Evolutionary conservation across 2,113 vertebrate genomes (phyloP), one percentile per base, ranked within the genome.

Genomic region (Platycercus adscitus): DNA sequence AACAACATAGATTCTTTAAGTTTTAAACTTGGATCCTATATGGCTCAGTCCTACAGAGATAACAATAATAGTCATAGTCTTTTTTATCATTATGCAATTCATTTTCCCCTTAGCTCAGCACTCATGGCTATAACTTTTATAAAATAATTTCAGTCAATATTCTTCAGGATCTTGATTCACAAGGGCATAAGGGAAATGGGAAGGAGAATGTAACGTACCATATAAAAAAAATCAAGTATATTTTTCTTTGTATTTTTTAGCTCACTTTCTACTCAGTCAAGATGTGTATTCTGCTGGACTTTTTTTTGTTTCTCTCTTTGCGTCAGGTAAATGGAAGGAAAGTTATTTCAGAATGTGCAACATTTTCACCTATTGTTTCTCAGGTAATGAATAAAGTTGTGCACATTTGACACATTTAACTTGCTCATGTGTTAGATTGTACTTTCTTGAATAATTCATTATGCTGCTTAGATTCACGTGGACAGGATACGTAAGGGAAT

Each of bases 51-150:
- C n/a, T 77, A 58, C 26, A 70, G 29, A 87, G 19, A 58, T 68
- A 69, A 81, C 50, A 81, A 68, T 72, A 52, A 41, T 19, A 53
- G 66, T 61, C 75, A 76, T 91, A 94, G 85, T 64, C 78, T 92
- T 91, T 92, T 73, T 80, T 95, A 95, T 72, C 43, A 68, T 91
- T 70, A 43, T 41, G 56, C 17, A 89, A 79, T 85, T 89, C 1
- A 65, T 82, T 92, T 92, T 85, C 43, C 28, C 41, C 84, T 91
- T 91, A 89, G 63, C 78, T 96, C 93, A 91, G 89, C 58, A 89
- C 31, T 91, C 65, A 44, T 37, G 43, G 89, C 92, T 89, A 76
- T 72, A 85, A 92, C 70, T 94, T 92, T 87, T 73, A 77, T 58
- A 89, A 92, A 76, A 52, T 69, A 72, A 93, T 87, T 95, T 95